These are phyloP conservation scores for Phocides pigmalion DNA, from an alignment of 1,140 invertebrate species.

Conservation along the genomic window DNA sequence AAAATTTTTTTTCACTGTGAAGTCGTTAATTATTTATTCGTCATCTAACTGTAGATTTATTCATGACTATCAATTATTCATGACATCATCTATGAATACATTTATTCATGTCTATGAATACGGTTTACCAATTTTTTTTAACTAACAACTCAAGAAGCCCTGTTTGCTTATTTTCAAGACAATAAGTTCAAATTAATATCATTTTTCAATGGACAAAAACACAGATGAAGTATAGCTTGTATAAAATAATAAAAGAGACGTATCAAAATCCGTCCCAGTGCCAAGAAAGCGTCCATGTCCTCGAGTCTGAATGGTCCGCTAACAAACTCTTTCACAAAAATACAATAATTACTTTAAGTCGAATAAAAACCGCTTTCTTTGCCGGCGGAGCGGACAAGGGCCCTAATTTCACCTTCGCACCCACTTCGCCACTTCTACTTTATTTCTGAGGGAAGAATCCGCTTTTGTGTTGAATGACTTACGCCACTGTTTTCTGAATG, in stretches of 20 bases:
- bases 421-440: slow-evolving; percentile 41
- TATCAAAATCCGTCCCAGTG: slow-evolving; percentile 47
- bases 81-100: no score
- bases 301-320: slow-evolving; percentile 73
- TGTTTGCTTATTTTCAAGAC: no score
- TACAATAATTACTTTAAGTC: slow-evolving; percentile 82
- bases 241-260: neutral
- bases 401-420: slow-evolving; percentile 70
- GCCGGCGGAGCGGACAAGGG: slow-evolving; percentile 48
- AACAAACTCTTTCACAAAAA: slow-evolving; percentile 83
- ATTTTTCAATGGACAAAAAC: slow-evolving; percentile 1
- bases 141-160: no score
- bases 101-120: no score
- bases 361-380: slow-evolving; percentile 79
- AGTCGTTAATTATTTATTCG: no score
- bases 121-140: no score
- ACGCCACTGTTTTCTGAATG: neutral
- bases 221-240: no score
- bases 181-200: neutral
- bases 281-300: slow-evolving; percentile 63
- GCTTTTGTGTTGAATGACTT: slow-evolving; percentile 6
- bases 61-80: no score
- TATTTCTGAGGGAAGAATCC: slow-evolving; percentile 33
- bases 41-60: no score
- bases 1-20: no score